Base-by-base conservation (phyloP, 2,888 invertebrate species). In the Malthinus flaveolus region DNA sequence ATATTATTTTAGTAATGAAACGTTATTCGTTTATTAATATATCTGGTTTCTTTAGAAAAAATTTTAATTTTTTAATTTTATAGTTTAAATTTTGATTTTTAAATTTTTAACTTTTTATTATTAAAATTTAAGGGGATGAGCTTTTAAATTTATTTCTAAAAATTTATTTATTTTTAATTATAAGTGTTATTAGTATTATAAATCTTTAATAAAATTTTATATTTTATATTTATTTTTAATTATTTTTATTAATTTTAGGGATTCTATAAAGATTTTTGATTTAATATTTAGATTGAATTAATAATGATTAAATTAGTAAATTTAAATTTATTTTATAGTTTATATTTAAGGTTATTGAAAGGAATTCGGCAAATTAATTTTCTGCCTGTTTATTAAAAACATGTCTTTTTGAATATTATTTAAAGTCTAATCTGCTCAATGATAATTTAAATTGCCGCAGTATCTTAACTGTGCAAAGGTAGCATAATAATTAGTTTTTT, bases 401-500 rank as follows among this genome's bases (percentile, higher is more conserved):
- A 87, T 87, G 83, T 83, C 84, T 83, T 87, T 83, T 83, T 81
- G 84, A 66, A 65, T 68, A 78, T 79, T 79, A 83, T 87, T 79
- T 82, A 83, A 87, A 80, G 83, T 88, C 81, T 80, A 78, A 81
- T 84, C 88, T 89, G 88, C 87, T 85, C 88, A 84, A 83, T 89
- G 89, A 86, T 73, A 56, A 66, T 64, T 86, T 88, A 79, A 89
- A 89, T 85, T 85, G 88, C 88, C 85, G 88, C 88, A 84, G 87
- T 88, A 88, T 83, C 75, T 82, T 88, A 82, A 88, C 86, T 84
- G 87, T 88, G 84, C 87, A 83, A 88, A 88, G 87, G 87, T 88
- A 89, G 87, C 88, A 87, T 87, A 88, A 88, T 86, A 80, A 86
- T 81, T 89, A 85, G 87, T 86, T 84, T 87, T 83, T 88, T 90